phyloP scores from a whole-genome alignment of 2,888 invertebrate genomes.

The Agrotis ipsilon region DNA sequence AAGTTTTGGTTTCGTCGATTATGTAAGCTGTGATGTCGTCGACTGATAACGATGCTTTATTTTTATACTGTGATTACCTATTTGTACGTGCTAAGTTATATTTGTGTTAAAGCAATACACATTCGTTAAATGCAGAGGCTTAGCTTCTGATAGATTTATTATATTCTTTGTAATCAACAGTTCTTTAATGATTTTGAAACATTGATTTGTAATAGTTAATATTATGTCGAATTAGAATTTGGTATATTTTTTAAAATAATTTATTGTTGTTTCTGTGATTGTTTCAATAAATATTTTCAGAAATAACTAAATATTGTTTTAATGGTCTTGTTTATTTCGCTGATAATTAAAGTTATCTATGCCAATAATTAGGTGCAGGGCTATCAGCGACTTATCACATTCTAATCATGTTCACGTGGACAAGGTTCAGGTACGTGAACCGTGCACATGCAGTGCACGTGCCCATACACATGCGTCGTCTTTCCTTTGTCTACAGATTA shows the following conservation, averaged over 20 bases:
- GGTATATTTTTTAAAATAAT: conserved; percentile 84
- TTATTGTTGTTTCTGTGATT: conserved; percentile 88
- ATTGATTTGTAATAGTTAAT: conserved; percentile 71
- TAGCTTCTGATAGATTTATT: conserved; percentile 80
- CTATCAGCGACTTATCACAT: conserved; percentile 34
- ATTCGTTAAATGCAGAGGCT: conserved; percentile 77
- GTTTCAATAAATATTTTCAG: conserved; percentile 82
- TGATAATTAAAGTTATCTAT: conserved; percentile 23
- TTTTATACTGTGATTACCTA: conserved; percentile 90
- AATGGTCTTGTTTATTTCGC: conserved; percentile 32
- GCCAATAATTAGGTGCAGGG: conserved; percentile 35
- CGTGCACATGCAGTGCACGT: conserved; percentile 27
- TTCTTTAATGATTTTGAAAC: conserved; percentile 65
- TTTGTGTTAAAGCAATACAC: conserved; percentile 78
- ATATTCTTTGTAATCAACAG: conserved; percentile 76
- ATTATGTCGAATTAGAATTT: conserved; percentile 78
- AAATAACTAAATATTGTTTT: conserved; percentile 63
- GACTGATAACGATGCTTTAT: conserved; percentile 89
- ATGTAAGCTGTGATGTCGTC: conserved; percentile 88
- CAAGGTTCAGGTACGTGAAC: conserved; percentile 27
- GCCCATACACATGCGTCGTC: conserved; percentile 13
- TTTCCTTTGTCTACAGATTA: conserved; percentile 42
- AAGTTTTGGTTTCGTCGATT: conserved; percentile 82
- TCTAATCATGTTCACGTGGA: conserved; percentile 38
- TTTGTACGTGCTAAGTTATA: conserved; percentile 83